Percentiles rank a stretch among this genome's conserved stretches.
Conservation (phyloP, 2,888 invertebrate genomes). For the Tricholauxania praeusta region DNA sequence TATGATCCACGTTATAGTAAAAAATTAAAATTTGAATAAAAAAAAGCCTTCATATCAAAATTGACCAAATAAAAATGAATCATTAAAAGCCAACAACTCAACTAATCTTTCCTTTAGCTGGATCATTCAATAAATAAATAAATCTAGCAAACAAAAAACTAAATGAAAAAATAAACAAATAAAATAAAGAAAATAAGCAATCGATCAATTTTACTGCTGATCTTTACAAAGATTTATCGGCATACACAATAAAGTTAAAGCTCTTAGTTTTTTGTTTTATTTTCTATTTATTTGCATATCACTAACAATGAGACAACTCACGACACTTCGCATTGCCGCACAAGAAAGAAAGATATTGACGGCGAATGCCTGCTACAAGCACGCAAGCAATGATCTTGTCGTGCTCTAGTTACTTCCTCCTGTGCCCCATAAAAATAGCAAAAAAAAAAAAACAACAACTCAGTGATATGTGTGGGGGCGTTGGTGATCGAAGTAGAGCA, state of each 20-base stretch:
- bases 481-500: not conserved
- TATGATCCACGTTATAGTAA: no score
- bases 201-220: conserved; percentile 20
- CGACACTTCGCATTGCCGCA: not conserved
- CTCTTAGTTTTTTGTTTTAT: no score
- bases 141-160: no score
- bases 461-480: not conserved
- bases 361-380: not conserved
- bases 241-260: not conserved
- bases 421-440: no score
- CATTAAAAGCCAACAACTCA: not conserved
- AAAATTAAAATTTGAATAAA: no score
- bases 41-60: no score
- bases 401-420: conserved; percentile 13
- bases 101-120: not conserved
- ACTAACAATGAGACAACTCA: not conserved
- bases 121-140: conserved; percentile 3
- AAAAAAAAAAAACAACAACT: no score
- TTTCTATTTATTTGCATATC: conserved; percentile 9
- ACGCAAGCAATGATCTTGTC: not conserved
- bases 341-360: not conserved
- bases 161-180: no score
- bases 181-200: not conserved
- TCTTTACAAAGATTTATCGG: not conserved
- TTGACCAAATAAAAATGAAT: no score